These are phyloP conservation scores for Rugalucina vietnamica DNA, from an alignment of 2,888 invertebrate species.

Conservation along the genomic window DNA sequence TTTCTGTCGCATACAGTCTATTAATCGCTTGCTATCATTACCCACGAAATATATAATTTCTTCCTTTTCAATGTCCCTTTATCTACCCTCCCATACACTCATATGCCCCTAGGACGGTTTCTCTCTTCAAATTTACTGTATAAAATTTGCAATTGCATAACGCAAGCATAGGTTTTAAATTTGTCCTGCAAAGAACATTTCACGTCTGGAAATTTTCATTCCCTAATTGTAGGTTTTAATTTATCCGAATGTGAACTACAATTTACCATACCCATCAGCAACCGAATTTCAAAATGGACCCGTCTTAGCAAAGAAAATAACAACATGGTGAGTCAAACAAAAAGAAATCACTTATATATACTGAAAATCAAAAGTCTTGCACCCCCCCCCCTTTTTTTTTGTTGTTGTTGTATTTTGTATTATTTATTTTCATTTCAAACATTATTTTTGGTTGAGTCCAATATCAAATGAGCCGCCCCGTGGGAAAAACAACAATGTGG, in stretches of 20 bases:
- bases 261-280: constrained; percentile 27
- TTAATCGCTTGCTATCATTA: too few species aligned
- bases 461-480: background rate
- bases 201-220: too few species aligned
- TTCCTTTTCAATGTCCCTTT: too few species aligned
- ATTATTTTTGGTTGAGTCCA: background rate
- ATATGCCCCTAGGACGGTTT: too few species aligned
- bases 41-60: too few species aligned
- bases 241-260: constrained; percentile 51
- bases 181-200: too few species aligned
- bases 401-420: background rate
- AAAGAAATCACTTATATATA: background rate
- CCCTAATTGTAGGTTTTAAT: constrained; percentile 51
- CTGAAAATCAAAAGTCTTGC: background rate
- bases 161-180: too few species aligned
- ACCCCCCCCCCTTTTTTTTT: background rate
- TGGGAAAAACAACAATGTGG: background rate
- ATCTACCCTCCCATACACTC: too few species aligned
- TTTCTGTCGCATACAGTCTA: too few species aligned
- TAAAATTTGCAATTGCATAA: too few species aligned
- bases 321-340: constrained; percentile 36
- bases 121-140: too few species aligned
- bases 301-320: constrained; percentile 21
- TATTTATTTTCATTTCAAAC: background rate
- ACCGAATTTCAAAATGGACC: constrained; percentile 52